Percentiles rank a stretch among this genome's conserved stretches.
Conservation (phyloP, 2,888 invertebrate genomes). For the Anticlea derivata region DNA sequence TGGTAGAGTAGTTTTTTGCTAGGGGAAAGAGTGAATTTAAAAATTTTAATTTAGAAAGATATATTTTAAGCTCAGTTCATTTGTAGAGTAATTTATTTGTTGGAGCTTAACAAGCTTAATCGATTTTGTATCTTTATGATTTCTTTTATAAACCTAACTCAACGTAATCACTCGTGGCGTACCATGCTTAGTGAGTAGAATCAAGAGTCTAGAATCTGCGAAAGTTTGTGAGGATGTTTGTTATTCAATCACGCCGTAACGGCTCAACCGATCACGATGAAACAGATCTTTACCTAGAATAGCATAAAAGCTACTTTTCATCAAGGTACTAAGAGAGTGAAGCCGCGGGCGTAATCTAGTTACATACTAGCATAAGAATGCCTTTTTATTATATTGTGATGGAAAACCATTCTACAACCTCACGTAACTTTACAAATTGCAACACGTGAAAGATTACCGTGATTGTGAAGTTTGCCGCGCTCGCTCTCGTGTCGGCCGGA, state of each 20-base stretch:
- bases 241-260: no score
- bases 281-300: no score
- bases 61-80: slow-evolving; percentile 52
- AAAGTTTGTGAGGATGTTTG: no score
- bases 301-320: no score
- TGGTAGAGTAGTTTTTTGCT: slow-evolving; percentile 27
- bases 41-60: slow-evolving; percentile 59
- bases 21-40: slow-evolving; percentile 37
- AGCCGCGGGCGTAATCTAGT: background rate
- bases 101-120: slow-evolving; percentile 34
- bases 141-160: background rate
- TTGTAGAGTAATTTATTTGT: slow-evolving; percentile 51
- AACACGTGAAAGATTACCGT: slow-evolving; percentile 52
- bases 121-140: slow-evolving; percentile 15
- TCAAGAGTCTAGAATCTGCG: no score
- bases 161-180: no score
- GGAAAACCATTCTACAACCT: background rate
- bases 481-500: slow-evolving; percentile 43
- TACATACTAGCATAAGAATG: no score
- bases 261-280: no score
- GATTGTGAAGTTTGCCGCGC: slow-evolving; percentile 50
- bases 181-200: no score
- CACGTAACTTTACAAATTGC: slow-evolving; percentile 5
- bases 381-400: background rate
- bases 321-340: no score